Evolutionary conservation across 2,888 invertebrate genomes (phyloP), one percentile per base, ranked within the genome.

Genomic region (Standfussiana lucernea): DNA sequence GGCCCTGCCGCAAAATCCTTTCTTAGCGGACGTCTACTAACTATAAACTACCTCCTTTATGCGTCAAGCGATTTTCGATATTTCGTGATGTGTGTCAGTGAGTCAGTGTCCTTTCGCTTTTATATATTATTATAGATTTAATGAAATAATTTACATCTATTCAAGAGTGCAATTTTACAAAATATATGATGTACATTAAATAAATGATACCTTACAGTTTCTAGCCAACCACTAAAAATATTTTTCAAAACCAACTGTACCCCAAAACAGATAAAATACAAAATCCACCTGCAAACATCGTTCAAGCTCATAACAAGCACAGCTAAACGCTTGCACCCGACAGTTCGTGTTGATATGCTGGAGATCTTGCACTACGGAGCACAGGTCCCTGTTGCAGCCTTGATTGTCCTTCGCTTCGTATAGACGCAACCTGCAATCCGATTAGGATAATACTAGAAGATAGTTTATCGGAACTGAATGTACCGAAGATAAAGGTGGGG

Each of bases 271-370:
- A 62, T 75, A 76, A 65, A 24, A 62, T n/a, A 61, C 3, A 79
- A 74, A 78, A 59, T 71, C 50, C 62, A 96, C 96, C 96, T 96
- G 96, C 66, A 96, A 90, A 83, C 96, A 95, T 70, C 93, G 80
- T 50, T 95, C 94, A 71, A 96, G 90, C 28, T 96, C 94, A 85
- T 83, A 90, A 74, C 86, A 90, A 11, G 90, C 88, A 73, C 93
- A 93, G 79, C 93, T 94, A 86, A 93, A 96, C 0, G 94, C 95
- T 79, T 95, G 93, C 21, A 96, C 94, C 5, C 89, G 75, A 83
- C 96, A 96, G 86, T 95, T 96, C 13, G 96, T 96, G 86, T 96
- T 91, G 77, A 96, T 96, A 81, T 95, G 93, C 77, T 93, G 90
- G 21, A 96, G 88, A 72, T 96, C 96, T 10, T 95, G 88, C 2